A percentile compares a stretch with the other conserved stretches of the same genome.
Evolutionary conservation across 1,140 invertebrate genomes (phyloP).

Genomic region (Pseudomyrmex cubaensis): DNA sequence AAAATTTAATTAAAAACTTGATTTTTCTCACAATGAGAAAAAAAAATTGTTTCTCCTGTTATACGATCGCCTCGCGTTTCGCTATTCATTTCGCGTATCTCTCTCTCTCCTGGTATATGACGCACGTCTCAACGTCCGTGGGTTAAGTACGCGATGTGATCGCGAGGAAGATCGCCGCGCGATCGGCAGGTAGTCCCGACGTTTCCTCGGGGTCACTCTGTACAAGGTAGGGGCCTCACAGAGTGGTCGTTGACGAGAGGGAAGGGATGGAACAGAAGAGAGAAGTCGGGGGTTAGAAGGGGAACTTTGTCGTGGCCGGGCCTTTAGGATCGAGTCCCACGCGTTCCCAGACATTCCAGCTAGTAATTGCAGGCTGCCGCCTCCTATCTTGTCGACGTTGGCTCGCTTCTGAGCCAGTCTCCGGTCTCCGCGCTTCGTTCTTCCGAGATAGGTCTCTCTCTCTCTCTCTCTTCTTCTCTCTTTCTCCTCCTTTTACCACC

Average conservation of each 20-base stretch:
- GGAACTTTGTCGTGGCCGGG: conserved; percentile 76
- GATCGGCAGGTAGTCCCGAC: conserved; percentile 47
- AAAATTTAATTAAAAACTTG: conserved; percentile 37
- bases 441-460: conserved; percentile 49
- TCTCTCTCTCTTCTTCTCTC: conserved; percentile 8
- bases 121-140: conserved; percentile 12
- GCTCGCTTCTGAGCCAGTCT: conserved; percentile 72
- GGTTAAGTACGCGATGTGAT: conserved; percentile 45
- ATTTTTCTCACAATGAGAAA: conserved; percentile 6
- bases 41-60: not conserved
- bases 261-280: conserved; percentile 34
- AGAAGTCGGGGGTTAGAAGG: conserved; percentile 13
- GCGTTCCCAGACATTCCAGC: conserved; percentile 83
- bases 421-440: conserved; percentile 41
- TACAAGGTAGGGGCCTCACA: conserved; percentile 59
- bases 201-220: conserved; percentile 58
- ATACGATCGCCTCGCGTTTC: not conserved
- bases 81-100: conserved; percentile 15
- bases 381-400: conserved; percentile 79
- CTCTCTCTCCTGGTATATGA: not conserved
- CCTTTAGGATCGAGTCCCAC: conserved; percentile 81
- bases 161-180: conserved; percentile 23
- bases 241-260: conserved; percentile 33
- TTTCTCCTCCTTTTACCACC: conserved; percentile 2
- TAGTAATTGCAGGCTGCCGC: conserved; percentile 83